Evolutionary conservation across 2,113 vertebrate species (phyloP).

Genomic region (Donacobius atricapilla): DNA sequence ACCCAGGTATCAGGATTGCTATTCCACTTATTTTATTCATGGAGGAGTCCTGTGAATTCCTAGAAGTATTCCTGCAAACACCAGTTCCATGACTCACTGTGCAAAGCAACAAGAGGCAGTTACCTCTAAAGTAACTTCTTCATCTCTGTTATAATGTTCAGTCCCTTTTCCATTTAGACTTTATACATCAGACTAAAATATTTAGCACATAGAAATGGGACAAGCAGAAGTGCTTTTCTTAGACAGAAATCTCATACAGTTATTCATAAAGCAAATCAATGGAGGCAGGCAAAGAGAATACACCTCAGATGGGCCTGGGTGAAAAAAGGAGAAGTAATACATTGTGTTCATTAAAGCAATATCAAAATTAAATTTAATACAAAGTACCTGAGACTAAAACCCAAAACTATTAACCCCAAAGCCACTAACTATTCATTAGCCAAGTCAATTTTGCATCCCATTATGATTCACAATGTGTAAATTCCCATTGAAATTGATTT

Average conservation of each 20-base stretch:
- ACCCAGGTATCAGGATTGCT: neutral
- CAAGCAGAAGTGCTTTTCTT: slow-evolving; percentile 17
- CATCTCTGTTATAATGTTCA: neutral
- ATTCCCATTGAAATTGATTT: slow-evolving; percentile 80
- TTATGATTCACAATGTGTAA: slow-evolving; percentile 77
- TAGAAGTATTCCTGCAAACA: neutral
- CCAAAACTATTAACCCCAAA: slow-evolving; percentile 76
- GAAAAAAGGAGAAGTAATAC: slow-evolving; percentile 55
- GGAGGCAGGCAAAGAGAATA: slow-evolving; percentile 28
- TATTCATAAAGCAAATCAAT: slow-evolving; percentile 44
- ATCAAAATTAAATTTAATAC: slow-evolving; percentile 73
- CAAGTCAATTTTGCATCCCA: slow-evolving; percentile 77
- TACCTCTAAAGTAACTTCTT: neutral
- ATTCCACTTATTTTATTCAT: neutral
- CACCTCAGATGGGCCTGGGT: neutral
- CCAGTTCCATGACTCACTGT: neutral
- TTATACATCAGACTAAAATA: neutral
- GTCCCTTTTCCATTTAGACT: neutral
- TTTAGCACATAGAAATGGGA: neutral
- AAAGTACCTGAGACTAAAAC: slow-evolving; percentile 73
- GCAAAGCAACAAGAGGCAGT: neutral
- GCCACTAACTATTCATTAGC: slow-evolving; percentile 77
- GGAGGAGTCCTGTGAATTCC: neutral
- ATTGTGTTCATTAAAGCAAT: slow-evolving; percentile 57
- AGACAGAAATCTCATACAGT: slow-evolving; percentile 23